Conservation (phyloP, 1,140 invertebrate species). For the Lordiphosa mommai region DNA sequence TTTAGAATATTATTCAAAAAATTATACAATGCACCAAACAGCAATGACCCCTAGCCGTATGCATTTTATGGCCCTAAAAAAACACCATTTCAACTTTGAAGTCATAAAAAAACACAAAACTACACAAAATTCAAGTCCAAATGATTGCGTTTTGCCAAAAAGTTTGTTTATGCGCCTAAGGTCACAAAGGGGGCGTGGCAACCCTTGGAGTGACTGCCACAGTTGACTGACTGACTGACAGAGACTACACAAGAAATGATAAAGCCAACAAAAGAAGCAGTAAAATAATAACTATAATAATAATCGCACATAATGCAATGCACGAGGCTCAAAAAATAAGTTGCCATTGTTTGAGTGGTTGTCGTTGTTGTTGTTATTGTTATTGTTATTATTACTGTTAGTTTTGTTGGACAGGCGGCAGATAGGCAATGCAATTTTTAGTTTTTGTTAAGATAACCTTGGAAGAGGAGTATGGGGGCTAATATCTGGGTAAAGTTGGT, state of each 20-base stretch:
- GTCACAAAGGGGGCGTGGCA: constrained; percentile 46
- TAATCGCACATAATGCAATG: constrained; percentile 48
- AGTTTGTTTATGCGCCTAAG: constrained; percentile 72
- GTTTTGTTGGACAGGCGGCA: constrained; percentile 7
- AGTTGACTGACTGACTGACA: constrained; percentile 29
- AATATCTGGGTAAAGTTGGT: constrained; percentile 34
- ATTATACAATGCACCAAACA: constrained; percentile 34
- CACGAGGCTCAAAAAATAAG: constrained; percentile 18
- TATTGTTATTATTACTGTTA: constrained; percentile 3
- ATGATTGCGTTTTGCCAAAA: constrained; percentile 28
- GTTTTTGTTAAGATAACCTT: constrained; percentile 27
- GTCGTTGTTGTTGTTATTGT: constrained; percentile 8
- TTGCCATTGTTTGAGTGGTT: constrained; percentile 35
- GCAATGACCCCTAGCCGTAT: constrained; percentile 41
- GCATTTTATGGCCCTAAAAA: constrained; percentile 35
- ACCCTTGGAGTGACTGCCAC: constrained; percentile 15
- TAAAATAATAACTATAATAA: constrained; percentile 61
- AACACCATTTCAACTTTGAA: constrained; percentile 30
- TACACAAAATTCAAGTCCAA: constrained; percentile 41
- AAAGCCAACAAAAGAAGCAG: constrained; percentile 30
- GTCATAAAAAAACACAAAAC: constrained; percentile 45
- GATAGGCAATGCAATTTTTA: constrained; percentile 42
- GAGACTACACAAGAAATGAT: background rate
- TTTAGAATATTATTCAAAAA: background rate
- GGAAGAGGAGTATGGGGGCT: constrained; percentile 23